These are phyloP conservation scores for Hermatobates lingyangjiaoensis DNA, from an alignment of 1,140 invertebrate genomes.

Conservation along the genomic window DNA sequence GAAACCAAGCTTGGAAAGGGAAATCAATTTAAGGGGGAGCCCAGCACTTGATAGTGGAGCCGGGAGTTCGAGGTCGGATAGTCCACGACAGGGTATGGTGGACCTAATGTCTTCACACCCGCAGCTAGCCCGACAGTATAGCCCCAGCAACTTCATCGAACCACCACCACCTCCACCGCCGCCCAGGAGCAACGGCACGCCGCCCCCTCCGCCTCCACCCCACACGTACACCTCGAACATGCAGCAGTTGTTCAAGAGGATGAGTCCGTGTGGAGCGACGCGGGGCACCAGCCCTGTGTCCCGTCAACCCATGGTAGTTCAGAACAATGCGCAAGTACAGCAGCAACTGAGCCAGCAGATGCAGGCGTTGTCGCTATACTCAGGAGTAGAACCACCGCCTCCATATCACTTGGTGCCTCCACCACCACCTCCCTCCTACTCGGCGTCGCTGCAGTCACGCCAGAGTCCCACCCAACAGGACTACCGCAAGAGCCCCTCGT, in stretches of 20 bases:
- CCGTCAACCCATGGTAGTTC: conserved; percentile 56
- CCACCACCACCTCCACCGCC: conserved; percentile 26
- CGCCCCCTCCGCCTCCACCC: conserved; percentile 52
- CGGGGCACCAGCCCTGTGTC: conserved; percentile 59
- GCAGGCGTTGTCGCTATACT: conserved; percentile 56
- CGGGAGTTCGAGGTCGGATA: conserved; percentile 72
- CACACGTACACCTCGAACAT: conserved; percentile 38
- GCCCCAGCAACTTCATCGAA: conserved; percentile 35
- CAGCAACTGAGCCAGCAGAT: conserved; percentile 72
- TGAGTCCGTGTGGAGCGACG: conserved; percentile 51
- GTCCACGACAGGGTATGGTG: conserved; percentile 40
- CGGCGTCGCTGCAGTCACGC: conserved; percentile 62
- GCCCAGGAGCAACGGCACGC: conserved; percentile 37
- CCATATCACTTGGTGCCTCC: conserved; percentile 50
- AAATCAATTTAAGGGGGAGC: conserved; percentile 52
- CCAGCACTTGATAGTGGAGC: conserved; percentile 71
- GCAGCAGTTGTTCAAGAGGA: conserved; percentile 66
- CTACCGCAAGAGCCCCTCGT: conserved; percentile 54
- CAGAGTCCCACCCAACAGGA: conserved; percentile 66
- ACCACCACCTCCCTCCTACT: conserved; percentile 63
- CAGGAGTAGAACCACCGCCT: conserved; percentile 40
- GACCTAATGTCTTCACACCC: conserved; percentile 19
- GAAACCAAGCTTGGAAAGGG: conserved; percentile 69
- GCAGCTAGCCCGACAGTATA: conserved; percentile 37
- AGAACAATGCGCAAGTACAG: conserved; percentile 60